These are phyloP conservation scores for Sericinus montela DNA, from an alignment of 2,888 invertebrate species.

Conservation along the genomic window DNA sequence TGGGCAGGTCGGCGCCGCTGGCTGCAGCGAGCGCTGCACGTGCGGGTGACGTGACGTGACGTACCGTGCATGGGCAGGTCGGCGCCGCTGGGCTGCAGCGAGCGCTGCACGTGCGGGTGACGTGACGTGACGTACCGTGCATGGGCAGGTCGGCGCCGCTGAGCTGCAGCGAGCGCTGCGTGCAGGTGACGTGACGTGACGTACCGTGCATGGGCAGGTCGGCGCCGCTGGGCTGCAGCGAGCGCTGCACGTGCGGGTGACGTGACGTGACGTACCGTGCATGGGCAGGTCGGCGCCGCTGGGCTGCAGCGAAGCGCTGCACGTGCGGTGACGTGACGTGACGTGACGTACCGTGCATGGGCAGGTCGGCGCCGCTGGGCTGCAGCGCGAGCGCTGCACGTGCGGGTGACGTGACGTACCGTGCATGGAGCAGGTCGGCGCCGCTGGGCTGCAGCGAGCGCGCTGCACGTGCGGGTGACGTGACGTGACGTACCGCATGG, in stretches of 20 bases:
- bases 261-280: slow-evolving; percentile 51
- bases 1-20: slow-evolving; percentile 78
- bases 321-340: slow-evolving; percentile 42
- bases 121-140: slow-evolving; percentile 51
- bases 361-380: slow-evolving; percentile 31
- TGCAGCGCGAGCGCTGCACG: slow-evolving; percentile 48
- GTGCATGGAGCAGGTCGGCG: slow-evolving; percentile 28
- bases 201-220: slow-evolving; percentile 34
- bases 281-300: slow-evolving; percentile 79
- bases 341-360: slow-evolving; percentile 34
- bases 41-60: slow-evolving; percentile 37
- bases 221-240: slow-evolving; percentile 32
- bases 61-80: slow-evolving; percentile 34
- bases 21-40: slow-evolving; percentile 64
- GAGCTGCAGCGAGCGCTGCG: slow-evolving; percentile 65
- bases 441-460: slow-evolving; percentile 2
- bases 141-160: slow-evolving; percentile 79
- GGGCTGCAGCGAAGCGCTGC: slow-evolving; percentile 63
- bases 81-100: slow-evolving; percentile 32
- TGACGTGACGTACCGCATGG: slow-evolving; percentile 70
- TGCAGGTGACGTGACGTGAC: slow-evolving; percentile 36
- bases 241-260: slow-evolving; percentile 53
- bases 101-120: slow-evolving; percentile 53
- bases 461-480: neutral
- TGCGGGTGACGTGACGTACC: slow-evolving; percentile 46